A percentile compares a stretch with the other conserved stretches of the same genome.
Evolutionary conservation across 1,140 invertebrate species (phyloP).

Genomic region (Whitmania pigra): DNA sequence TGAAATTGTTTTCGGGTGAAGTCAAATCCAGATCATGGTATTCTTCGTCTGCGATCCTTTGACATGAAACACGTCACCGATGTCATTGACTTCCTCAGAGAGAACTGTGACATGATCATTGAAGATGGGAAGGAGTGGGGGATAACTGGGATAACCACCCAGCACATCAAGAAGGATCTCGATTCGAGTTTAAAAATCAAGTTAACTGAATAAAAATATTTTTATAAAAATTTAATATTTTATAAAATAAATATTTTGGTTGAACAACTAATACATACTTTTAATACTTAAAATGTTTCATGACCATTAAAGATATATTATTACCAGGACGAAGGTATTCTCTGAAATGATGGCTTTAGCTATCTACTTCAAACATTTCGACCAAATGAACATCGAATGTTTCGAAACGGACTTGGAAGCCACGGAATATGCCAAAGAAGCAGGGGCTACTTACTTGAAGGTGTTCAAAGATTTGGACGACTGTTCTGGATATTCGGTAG

Average conservation of each 20-base stretch:
- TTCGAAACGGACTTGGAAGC: neutral
- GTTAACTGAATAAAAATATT: neutral
- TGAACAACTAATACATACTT: too few relatives aligned
- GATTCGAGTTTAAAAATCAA: neutral
- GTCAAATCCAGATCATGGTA: too few relatives aligned
- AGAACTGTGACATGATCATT: neutral
- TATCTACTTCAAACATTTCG: neutral
- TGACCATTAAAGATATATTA: neutral
- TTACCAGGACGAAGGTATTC: neutral
- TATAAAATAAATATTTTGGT: too few relatives aligned
- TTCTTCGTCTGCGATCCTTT: too few relatives aligned
- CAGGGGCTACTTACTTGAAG: neutral
- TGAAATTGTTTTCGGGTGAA: too few relatives aligned
- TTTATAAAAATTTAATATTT: too few relatives aligned
- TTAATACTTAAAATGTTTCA: too few relatives aligned
- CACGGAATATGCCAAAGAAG: neutral
- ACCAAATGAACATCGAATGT: neutral
- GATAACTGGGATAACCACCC: neutral
- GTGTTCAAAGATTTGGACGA: neutral
- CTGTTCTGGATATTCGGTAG: too few relatives aligned
- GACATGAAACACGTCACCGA: too few relatives aligned
- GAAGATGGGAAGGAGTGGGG: neutral
- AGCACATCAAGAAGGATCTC: neutral
- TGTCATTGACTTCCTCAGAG: constrained; percentile 1
- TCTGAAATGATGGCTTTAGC: neutral